These are phyloP conservation scores for Telmatherina bonti DNA, from an alignment of 2,797 vertebrate genomes.

Conservation along the genomic window DNA sequence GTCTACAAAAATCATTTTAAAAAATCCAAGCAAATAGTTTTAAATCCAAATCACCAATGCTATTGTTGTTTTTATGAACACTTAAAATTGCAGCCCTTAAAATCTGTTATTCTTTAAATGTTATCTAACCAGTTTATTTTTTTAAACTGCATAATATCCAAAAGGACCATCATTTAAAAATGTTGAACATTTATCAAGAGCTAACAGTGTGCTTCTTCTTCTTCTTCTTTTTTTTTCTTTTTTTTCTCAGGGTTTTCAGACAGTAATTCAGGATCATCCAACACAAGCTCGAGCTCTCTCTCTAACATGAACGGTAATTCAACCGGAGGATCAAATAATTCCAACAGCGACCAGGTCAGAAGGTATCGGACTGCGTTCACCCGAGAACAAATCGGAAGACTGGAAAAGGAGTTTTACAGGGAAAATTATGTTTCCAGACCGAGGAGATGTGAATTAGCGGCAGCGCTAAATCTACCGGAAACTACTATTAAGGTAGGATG, in stretches of 20 bases:
- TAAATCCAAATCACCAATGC: no score
- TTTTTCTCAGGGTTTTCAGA: constrained; percentile 88
- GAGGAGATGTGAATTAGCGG: constrained; percentile 95
- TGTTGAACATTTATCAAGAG: constrained; percentile 2
- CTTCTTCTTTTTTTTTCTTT: no score
- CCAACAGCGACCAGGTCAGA: constrained; percentile 90
- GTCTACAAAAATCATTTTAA: no score
- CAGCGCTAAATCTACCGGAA: constrained; percentile 96
- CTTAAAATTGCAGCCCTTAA: no score
- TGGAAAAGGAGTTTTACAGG: constrained; percentile 91
- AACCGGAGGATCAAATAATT: constrained; percentile 87
- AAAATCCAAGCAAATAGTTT: no score
- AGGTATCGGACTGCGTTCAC: constrained; percentile 90
- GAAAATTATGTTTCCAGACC: constrained; percentile 95
- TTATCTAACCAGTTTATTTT: no score
- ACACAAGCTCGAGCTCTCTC: constrained; percentile 86
- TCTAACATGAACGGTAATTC: constrained; percentile 87
- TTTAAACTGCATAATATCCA: no score
- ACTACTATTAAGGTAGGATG: constrained; percentile 95
- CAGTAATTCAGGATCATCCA: constrained; percentile 88
- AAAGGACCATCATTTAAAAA: background rate
- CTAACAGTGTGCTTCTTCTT: no score
- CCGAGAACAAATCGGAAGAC: constrained; percentile 87
- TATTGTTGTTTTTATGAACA: no score
- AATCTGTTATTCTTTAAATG: no score